A percentile compares a stretch with the other conserved stretches of the same genome.
phyloP scores from a whole-genome alignment of 2,888 invertebrate species.

The Trissolcus brochymenae region DNA sequence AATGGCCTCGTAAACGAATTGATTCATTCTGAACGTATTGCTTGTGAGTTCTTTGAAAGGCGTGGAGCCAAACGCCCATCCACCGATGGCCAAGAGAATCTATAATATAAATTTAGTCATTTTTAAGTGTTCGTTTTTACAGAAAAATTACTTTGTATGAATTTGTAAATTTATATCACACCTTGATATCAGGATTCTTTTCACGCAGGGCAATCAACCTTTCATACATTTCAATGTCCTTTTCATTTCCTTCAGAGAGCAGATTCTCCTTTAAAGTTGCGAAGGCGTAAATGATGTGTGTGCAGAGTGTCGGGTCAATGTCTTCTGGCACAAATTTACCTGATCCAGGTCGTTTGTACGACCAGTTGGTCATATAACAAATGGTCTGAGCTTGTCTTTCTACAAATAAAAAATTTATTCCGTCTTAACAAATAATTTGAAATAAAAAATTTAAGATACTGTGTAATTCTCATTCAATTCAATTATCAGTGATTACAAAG shows the following conservation, averaged over 20 bases:
- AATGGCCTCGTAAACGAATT: conserved; percentile 95
- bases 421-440: conserved; percentile 10
- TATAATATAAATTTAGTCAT: conserved; percentile 67
- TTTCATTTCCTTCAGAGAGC: conserved; percentile 86
- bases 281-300: conserved; percentile 96
- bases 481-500: too few species aligned
- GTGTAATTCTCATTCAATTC: background rate
- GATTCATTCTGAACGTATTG: conserved; percentile 95
- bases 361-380: conserved; percentile 98
- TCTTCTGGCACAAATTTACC: conserved; percentile 94
- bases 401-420: conserved; percentile 72
- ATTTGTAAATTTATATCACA: conserved; percentile 63
- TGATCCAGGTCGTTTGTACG: conserved; percentile 90
- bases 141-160: background rate
- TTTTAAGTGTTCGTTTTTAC: background rate
- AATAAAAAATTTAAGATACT: background rate
- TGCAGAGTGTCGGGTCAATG: conserved; percentile 92
- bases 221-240: conserved; percentile 91
- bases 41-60: conserved; percentile 95
- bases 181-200: conserved; percentile 92
- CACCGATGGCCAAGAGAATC: conserved; percentile 92
- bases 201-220: conserved; percentile 90
- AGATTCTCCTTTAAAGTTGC: conserved; percentile 92
- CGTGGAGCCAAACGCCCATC: conserved; percentile 97
- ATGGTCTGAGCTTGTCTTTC: conserved; percentile 91